These are phyloP conservation scores for Drosophila murphyi DNA, from an alignment of 1,140 invertebrate genomes.

Conservation along the genomic window DNA sequence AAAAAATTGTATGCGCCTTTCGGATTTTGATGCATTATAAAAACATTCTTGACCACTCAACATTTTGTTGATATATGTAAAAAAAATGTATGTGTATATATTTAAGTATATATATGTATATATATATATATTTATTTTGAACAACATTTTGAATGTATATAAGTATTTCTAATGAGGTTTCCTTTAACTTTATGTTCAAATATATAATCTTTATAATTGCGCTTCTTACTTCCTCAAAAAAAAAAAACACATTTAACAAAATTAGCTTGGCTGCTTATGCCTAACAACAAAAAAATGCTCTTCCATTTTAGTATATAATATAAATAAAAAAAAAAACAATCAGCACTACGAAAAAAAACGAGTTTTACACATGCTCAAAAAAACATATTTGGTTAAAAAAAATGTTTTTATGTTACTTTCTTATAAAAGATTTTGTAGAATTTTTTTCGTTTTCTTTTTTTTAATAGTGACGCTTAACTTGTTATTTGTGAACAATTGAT, in stretches of 20 bases:
- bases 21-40: conserved; percentile 65
- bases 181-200: conserved; percentile 33
- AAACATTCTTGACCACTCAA: conserved; percentile 61
- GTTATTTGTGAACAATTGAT: conserved; percentile 39
- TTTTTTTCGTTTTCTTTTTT: conserved; percentile 9
- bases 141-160: conserved; percentile 78
- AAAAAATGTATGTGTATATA: conserved; percentile 38
- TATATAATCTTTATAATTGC: conserved; percentile 50
- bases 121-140: conserved; percentile 54
- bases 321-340: conserved; percentile 36
- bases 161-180: conserved; percentile 65
- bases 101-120: conserved; percentile 42
- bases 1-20: conserved; percentile 70
- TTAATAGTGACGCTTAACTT: conserved; percentile 11
- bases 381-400: conserved; percentile 42
- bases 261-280: conserved; percentile 79
- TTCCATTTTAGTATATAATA: conserved; percentile 32
- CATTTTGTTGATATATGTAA: conserved; percentile 60
- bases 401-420: conserved; percentile 31
- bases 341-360: conserved; percentile 47
- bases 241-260: conserved; percentile 66
- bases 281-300: conserved; percentile 57
- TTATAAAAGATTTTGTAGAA: conserved; percentile 34
- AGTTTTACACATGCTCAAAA: conserved; percentile 31
- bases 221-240: conserved; percentile 36